Conservation (phyloP, 1,140 invertebrate species). For the Drosophila oshimai region DNA sequence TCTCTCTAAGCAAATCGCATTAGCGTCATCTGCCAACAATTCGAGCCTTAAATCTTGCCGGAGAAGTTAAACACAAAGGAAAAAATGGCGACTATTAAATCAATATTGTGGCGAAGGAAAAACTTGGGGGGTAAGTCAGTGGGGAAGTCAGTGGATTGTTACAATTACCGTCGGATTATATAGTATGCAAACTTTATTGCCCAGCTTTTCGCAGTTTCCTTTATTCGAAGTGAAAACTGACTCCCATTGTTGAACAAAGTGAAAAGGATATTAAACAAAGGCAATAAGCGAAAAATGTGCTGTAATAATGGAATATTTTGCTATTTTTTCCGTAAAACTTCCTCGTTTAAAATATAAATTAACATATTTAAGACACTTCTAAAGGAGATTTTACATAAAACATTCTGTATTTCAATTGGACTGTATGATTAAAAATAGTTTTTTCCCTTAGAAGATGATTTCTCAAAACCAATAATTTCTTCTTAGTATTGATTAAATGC, state of each 20-base stretch:
- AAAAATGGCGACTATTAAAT: constrained; percentile 7
- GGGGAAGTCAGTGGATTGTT: neutral
- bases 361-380: too few relatives aligned
- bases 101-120: neutral
- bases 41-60: neutral
- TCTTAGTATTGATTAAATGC: too few relatives aligned
- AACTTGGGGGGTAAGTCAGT: neutral
- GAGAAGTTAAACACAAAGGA: neutral
- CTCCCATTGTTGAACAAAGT: constrained; percentile 17
- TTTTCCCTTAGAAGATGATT: too few relatives aligned
- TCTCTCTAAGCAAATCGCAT: constrained; percentile 9
- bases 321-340: too few relatives aligned
- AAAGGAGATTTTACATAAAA: too few relatives aligned
- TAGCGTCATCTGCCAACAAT: neutral
- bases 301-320: too few relatives aligned
- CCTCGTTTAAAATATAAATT: too few relatives aligned
- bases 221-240: constrained; percentile 28
- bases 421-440: too few relatives aligned
- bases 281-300: too few relatives aligned
- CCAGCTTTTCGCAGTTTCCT: neutral
- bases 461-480: too few relatives aligned
- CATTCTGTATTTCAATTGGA: too few relatives aligned
- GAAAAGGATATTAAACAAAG: constrained; percentile 6
- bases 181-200: constrained; percentile 31
- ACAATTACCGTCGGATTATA: constrained; percentile 27